These are phyloP conservation scores for Teinopalpus imperialis DNA, from an alignment of 2,888 invertebrate species.

Conservation along the genomic window DNA sequence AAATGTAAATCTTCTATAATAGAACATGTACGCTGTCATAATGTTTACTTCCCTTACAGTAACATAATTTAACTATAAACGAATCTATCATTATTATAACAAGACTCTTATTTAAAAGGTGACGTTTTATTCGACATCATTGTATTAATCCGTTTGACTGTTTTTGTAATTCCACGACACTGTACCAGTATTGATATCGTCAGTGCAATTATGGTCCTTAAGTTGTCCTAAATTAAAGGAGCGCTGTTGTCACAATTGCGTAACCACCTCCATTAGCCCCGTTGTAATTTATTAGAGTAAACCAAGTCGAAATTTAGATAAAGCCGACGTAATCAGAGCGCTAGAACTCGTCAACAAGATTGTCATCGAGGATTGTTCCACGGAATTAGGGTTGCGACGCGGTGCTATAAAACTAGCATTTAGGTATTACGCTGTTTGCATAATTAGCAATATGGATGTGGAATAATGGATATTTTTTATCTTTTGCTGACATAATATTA, in stretches of 20 bases:
- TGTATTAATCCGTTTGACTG: slow-evolving; percentile 3
- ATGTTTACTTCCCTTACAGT: too few relatives aligned
- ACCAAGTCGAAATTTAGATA: slow-evolving; percentile 38
- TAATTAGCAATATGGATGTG: too few relatives aligned
- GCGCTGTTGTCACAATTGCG: slow-evolving; percentile 18
- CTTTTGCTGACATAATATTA: too few relatives aligned
- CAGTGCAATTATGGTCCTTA: slow-evolving; percentile 16
- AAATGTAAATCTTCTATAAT: too few relatives aligned
- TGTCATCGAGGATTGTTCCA: slow-evolving; percentile 36
- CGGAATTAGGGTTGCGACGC: slow-evolving; percentile 17
- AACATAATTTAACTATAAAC: too few relatives aligned
- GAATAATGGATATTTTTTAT: too few relatives aligned
- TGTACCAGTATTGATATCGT: neutral
- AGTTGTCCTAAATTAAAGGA: slow-evolving; percentile 20
- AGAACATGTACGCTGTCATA: too few relatives aligned
- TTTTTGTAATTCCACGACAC: slow-evolving; percentile 1
- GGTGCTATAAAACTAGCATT: too few relatives aligned
- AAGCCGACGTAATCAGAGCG: slow-evolving; percentile 40
- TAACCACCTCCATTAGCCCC: slow-evolving; percentile 25
- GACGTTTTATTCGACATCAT: slow-evolving; percentile 1
- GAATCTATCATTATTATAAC: too few relatives aligned
- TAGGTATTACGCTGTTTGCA: too few relatives aligned
- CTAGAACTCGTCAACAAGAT: slow-evolving; percentile 43
- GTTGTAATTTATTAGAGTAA: slow-evolving; percentile 34
- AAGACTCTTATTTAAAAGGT: neutral